phyloP scores from a whole-genome alignment of 2,888 invertebrate genomes.

The Lysandra bellargus region DNA sequence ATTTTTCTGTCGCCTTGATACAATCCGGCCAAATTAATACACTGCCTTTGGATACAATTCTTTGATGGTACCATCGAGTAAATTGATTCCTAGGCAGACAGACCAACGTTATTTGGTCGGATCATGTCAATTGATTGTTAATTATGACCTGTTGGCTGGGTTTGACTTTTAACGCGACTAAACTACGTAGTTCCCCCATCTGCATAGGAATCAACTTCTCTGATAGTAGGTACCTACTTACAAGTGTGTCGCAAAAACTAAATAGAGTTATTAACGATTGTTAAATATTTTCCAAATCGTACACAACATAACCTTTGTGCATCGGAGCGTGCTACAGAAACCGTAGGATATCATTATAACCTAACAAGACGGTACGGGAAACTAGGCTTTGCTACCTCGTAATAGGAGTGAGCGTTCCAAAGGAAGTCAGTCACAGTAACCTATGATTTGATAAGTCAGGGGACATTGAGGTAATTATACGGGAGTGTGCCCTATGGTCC shows the following conservation, averaged over 20 bases:
- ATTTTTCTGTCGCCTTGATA: too few relatives aligned
- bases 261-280: slow-evolving; percentile 23
- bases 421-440: slow-evolving; percentile 34
- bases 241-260: slow-evolving; percentile 5
- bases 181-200: too few relatives aligned
- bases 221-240: background rate
- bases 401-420: background rate
- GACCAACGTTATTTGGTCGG: too few relatives aligned
- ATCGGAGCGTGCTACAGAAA: slow-evolving; percentile 22
- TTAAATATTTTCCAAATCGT: slow-evolving; percentile 15
- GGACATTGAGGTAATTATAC: slow-evolving; percentile 46
- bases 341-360: slow-evolving; percentile 8
- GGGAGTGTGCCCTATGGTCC: slow-evolving; percentile 36
- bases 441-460: slow-evolving; percentile 47
- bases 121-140: too few relatives aligned
- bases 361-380: background rate
- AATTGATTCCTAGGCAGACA: too few relatives aligned
- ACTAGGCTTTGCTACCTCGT: background rate
- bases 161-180: too few relatives aligned
- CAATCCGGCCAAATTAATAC: too few relatives aligned
- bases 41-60: too few relatives aligned
- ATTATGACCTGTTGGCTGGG: too few relatives aligned
- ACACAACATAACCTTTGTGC: slow-evolving; percentile 30
- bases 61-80: too few relatives aligned
- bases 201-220: too few relatives aligned